Base-by-base conservation (phyloP, 1,140 invertebrate species). In the Archivesica marissinica region DNA sequence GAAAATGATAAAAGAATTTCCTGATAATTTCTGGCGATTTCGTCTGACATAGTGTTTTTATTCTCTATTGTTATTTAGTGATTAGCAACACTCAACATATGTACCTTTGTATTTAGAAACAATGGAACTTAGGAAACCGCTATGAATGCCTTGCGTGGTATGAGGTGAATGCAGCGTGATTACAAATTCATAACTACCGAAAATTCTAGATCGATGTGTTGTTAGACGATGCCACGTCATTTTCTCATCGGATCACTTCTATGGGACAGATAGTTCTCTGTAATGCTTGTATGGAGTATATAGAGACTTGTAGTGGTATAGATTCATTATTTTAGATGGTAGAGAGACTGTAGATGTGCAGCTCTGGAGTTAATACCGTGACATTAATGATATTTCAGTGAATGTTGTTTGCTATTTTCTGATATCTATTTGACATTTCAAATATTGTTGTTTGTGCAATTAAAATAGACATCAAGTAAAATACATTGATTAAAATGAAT, bases 41-140 rank as follows among this genome's bases (percentile, higher is more conserved):
- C 25, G 15, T 35, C 59, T 15, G 30, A 28, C 23, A 28, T 33
- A 13, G 59, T 3, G 59, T 64, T 64, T 64, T 35, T 64, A 33
- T 20, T 33, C 59, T 25, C 30, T 25, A 64, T 64, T 64, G 59
- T 64, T 64, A 35, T 33, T 17, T 0, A 11, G 6, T 33, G 30
- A 64, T 64, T 64, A 35, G 38, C 28, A 17, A 64, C 30, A 33
- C 23, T 35, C 20, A 64, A 33, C 30, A 64, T 64, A 33, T 35
- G 59, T 35, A 64, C 59, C 59, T 64, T 35, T 35, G 59, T 64
- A 64, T 64, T 64, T 64, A 64, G 28, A n/a, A 64, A 33, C 13
- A 13, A 64, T 35, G n/a, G 59, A 64, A 64, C 59, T 64, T 25
- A 35, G 4, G 59, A 64, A 11, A 35, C n/a, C 23, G 59, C n/a